These are phyloP conservation scores for Rhingia rostrata DNA, from an alignment of 2,888 invertebrate genomes.

Conservation along the genomic window DNA sequence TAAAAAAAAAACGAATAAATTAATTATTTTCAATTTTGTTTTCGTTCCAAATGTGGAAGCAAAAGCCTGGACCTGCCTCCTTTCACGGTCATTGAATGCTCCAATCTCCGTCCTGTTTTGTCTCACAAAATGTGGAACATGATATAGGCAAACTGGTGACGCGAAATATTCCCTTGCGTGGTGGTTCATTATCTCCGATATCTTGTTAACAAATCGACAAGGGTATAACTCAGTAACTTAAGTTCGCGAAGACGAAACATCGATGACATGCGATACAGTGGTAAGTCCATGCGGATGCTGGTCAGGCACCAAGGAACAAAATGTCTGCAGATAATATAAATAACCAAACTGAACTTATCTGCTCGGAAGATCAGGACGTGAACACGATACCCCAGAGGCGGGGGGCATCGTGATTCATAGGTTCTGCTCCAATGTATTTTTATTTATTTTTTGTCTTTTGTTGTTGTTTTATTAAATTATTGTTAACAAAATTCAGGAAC, in stretches of 20 bases:
- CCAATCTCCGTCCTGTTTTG: too few relatives aligned
- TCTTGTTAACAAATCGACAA: conserved; percentile 55
- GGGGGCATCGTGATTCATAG: not conserved
- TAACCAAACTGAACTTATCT: conserved; percentile 39
- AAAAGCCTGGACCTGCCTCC: too few relatives aligned
- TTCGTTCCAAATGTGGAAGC: too few relatives aligned
- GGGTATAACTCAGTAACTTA: conserved; percentile 48
- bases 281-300: not conserved
- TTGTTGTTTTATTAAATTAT: conserved; percentile 2
- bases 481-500: not conserved
- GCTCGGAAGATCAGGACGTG: conserved; percentile 28
- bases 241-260: conserved; percentile 31
- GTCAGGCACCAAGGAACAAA: conserved; percentile 4
- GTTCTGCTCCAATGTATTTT: not conserved
- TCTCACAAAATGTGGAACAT: conserved; percentile 2
- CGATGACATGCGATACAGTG: conserved; percentile 17
- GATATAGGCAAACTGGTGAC: not conserved
- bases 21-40: too few relatives aligned
- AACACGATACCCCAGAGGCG: conserved; percentile 15
- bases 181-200: conserved; percentile 49
- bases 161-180: conserved; percentile 41
- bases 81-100: too few relatives aligned
- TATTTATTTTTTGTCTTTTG: too few relatives aligned
- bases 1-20: not conserved
- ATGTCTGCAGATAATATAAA: conserved; percentile 28